Percentiles rank a stretch among this genome's conserved stretches.
Conservation (phyloP, 2,888 invertebrate species). For the Hemithea aestivaria region DNA sequence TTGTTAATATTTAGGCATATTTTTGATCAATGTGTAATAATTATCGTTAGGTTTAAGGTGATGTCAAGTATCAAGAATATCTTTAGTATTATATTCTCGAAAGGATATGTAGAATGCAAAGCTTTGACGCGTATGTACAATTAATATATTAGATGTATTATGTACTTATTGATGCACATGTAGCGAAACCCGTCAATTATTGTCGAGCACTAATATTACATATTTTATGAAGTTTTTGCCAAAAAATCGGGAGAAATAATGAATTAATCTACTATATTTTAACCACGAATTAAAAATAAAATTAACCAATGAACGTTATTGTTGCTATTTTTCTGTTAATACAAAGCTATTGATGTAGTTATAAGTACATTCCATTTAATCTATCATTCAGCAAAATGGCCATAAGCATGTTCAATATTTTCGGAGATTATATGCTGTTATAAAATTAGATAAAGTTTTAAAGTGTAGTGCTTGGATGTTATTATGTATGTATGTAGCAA, state of each 20-base stretch:
- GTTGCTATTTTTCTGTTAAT: neutral
- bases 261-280: too few relatives aligned
- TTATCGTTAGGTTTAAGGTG: conserved; percentile 50
- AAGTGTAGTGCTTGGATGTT: neutral
- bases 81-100: conserved; percentile 52
- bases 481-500: neutral
- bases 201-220: conserved; percentile 26
- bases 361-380: conserved; percentile 56
- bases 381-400: conserved; percentile 19
- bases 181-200: conserved; percentile 50
- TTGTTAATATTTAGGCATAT: conserved; percentile 53
- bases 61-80: conserved; percentile 45
- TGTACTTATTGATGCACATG: conserved; percentile 40
- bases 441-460: conserved; percentile 9
- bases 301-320: conserved; percentile 4
- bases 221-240: conserved; percentile 10
- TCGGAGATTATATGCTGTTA: conserved; percentile 1
- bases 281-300: too few relatives aligned
- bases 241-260: conserved; percentile 9
- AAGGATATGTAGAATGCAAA: conserved; percentile 46
- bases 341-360: conserved; percentile 22
- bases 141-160: conserved; percentile 34
- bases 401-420: neutral
- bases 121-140: conserved; percentile 53
- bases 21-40: conserved; percentile 57